These are phyloP conservation scores for Gonioctena quinquepunctata DNA, from an alignment of 1,140 invertebrate genomes.

Conservation along the genomic window DNA sequence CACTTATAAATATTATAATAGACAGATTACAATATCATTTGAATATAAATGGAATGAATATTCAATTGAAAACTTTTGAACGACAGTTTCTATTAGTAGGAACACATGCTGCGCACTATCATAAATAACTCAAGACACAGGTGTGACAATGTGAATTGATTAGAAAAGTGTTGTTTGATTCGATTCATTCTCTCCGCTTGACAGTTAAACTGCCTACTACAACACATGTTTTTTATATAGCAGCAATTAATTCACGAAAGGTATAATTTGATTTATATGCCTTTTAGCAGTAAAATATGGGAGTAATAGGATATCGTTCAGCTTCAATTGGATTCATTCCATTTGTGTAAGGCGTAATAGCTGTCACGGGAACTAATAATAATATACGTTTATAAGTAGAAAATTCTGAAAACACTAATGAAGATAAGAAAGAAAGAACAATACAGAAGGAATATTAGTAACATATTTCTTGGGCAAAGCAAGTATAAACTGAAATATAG, in stretches of 20 bases:
- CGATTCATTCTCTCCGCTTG: slow-evolving; percentile 1
- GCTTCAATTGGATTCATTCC: too few species aligned
- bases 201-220: slow-evolving; percentile 7
- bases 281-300: neutral
- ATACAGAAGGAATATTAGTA: too few species aligned
- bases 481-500: too few species aligned
- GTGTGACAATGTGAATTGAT: slow-evolving; percentile 9
- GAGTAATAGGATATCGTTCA: too few species aligned
- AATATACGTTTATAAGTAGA: too few species aligned
- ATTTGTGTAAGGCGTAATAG: too few species aligned
- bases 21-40: neutral
- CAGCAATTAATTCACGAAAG: neutral
- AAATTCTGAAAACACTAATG: too few species aligned
- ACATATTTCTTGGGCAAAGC: too few species aligned
- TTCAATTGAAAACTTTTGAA: neutral
- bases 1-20: too few species aligned
- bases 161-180: slow-evolving; percentile 4
- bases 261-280: neutral
- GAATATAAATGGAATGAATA: too few species aligned
- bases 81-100: neutral
- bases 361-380: too few species aligned
- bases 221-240: slow-evolving; percentile 9
- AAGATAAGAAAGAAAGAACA: too few species aligned
- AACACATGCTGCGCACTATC: neutral
- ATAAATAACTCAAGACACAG: slow-evolving; percentile 11